Evolutionary conservation across 2,113 vertebrate genomes (phyloP).

Genomic region (Amazona vittata): DNA sequence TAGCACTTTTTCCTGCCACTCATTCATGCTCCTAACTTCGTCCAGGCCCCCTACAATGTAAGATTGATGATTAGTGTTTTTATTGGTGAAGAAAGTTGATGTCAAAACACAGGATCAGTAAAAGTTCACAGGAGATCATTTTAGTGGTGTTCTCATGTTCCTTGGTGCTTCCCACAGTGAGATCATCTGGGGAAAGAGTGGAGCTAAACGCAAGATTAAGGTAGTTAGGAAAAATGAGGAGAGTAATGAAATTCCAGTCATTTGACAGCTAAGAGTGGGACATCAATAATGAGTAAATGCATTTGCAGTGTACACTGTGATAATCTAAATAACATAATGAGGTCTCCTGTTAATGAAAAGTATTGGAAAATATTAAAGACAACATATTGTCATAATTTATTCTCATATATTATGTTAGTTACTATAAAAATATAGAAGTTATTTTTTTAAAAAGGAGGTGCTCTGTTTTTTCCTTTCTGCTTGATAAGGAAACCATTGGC

Average conservation of each 20-base stretch:
- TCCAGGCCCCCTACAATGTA: not conserved
- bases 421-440: not conserved
- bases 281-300: slow-evolving; percentile 41
- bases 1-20: not conserved
- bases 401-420: not conserved
- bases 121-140: not conserved
- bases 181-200: slow-evolving; percentile 6
- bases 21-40: not conserved
- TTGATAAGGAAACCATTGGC: not conserved
- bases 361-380: not conserved
- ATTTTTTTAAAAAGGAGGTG: not conserved
- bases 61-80: not conserved
- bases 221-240: slow-evolving; percentile 21
- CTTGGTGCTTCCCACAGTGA: not conserved
- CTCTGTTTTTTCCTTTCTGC: not conserved
- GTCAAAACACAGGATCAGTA: not conserved
- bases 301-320: not conserved
- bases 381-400: not conserved
- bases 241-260: slow-evolving; percentile 37
- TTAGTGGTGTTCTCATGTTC: not conserved
- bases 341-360: slow-evolving; percentile 7
- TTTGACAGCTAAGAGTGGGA: slow-evolving; percentile 33
- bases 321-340: slow-evolving; percentile 41
- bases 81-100: not conserved
- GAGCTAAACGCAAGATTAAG: slow-evolving; percentile 31